These are phyloP conservation scores for Zonotrichia leucophrys DNA, from an alignment of 2,113 vertebrate species.

Conservation along the genomic window DNA sequence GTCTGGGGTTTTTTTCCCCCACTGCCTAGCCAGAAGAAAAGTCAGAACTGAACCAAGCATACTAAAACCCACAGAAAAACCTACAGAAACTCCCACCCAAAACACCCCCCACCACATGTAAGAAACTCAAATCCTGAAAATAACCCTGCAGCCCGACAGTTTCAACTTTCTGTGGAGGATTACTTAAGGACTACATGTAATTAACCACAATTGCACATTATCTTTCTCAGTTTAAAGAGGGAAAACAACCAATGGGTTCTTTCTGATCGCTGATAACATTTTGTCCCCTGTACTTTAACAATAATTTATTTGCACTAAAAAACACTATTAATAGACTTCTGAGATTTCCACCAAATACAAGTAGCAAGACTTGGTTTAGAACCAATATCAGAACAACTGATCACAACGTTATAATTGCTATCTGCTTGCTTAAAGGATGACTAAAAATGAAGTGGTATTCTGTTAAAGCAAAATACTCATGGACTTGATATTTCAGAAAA, in stretches of 20 bases:
- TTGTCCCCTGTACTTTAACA: not conserved
- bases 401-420: not conserved
- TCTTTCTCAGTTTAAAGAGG: conserved; percentile 6
- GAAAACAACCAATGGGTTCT: not conserved
- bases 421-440: not conserved
- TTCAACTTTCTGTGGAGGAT: not conserved
- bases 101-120: not conserved
- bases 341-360: not conserved
- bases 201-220: not conserved
- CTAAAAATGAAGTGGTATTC: not conserved
- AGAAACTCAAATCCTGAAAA: not conserved
- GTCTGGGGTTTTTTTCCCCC: accelerated
- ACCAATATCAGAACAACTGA: not conserved
- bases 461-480: not conserved
- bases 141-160: not conserved
- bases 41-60: not conserved
- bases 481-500: not conserved
- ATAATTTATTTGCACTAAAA: not conserved
- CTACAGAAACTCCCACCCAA: not conserved
- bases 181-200: not conserved
- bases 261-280: not conserved
- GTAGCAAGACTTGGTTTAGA: not conserved
- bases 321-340: not conserved
- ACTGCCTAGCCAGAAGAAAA: not conserved
- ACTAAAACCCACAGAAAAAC: not conserved